These are phyloP conservation scores for Saccopteryx bilineata DNA, from an alignment of 2,113 vertebrate genomes.

Conservation along the genomic window DNA sequence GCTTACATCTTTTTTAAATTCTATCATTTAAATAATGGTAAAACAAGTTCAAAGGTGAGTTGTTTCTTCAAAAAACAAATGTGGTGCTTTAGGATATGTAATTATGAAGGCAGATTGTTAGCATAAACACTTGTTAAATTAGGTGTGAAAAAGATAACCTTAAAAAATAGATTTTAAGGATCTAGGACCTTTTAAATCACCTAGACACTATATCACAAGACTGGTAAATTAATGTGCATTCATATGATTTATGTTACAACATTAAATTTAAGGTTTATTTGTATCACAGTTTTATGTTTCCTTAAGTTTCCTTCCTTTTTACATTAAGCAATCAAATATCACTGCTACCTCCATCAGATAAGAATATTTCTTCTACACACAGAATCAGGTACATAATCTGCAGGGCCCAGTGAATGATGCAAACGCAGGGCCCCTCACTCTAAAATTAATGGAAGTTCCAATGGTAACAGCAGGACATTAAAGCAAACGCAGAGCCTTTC, in stretches of 20 bases:
- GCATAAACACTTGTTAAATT: not conserved
- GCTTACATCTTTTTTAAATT: not conserved
- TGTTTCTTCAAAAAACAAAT: not conserved
- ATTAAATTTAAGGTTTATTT: conserved; percentile 5
- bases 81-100: not conserved
- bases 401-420: not conserved
- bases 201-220: not conserved
- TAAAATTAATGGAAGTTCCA: not conserved
- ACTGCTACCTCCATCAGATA: not conserved
- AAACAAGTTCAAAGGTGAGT: not conserved
- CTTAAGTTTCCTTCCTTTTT: not conserved
- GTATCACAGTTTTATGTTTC: not conserved
- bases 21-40: not conserved
- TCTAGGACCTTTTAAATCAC: not conserved
- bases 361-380: not conserved
- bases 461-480: not conserved
- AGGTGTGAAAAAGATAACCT: not conserved
- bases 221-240: not conserved
- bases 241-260: not conserved
- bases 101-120: not conserved
- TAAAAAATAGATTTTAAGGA: not conserved
- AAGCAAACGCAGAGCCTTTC: not conserved
- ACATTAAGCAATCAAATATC: not conserved
- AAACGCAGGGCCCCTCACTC: not conserved
- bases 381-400: not conserved